These are phyloP conservation scores for Oxyscelio sp. DNA, from an alignment of 2,888 invertebrate genomes.

Conservation along the genomic window DNA sequence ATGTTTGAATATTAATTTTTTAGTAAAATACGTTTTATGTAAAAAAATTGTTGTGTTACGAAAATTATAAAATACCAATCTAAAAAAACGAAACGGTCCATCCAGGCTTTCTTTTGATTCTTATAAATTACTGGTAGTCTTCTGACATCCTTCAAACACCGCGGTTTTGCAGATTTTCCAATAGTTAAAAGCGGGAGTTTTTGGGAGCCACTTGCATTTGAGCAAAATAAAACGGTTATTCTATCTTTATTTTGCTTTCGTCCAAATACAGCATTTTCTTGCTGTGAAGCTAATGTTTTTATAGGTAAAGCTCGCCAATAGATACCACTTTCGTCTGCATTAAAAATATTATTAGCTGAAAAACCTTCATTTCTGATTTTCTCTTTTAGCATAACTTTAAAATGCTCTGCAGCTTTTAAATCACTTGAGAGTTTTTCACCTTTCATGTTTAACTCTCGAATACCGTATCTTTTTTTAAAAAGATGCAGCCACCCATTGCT, in stretches of 20 bases:
- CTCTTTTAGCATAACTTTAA: not conserved
- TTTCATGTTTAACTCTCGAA: slow-evolving; percentile 41
- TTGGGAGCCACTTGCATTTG: slow-evolving; percentile 29
- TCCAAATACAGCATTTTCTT: slow-evolving; percentile 21
- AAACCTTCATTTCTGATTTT: not conserved
- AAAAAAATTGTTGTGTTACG: not conserved
- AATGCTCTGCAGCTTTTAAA: not conserved
- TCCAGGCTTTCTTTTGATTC: slow-evolving; percentile 27
- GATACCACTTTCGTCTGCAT: slow-evolving; percentile 69
- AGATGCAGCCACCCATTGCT: slow-evolving; percentile 60
- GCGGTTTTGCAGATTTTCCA: slow-evolving; percentile 20
- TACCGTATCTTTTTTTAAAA: slow-evolving; percentile 55
- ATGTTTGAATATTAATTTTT: not conserved
- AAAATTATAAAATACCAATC: slow-evolving; percentile 28
- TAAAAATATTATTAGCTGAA: slow-evolving; percentile 66
- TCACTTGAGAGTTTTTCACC: slow-evolving; percentile 59
- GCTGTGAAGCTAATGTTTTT: not conserved
- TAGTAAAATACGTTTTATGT: not conserved
- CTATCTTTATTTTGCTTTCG: slow-evolving; percentile 30
- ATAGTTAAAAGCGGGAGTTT: slow-evolving; percentile 26
- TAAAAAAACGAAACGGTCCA: slow-evolving; percentile 22
- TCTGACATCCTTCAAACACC: slow-evolving; percentile 27
- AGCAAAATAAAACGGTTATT: slow-evolving; percentile 27
- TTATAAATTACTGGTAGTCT: slow-evolving; percentile 35
- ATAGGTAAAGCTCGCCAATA: slow-evolving; percentile 61